These are phyloP conservation scores for Murina feae DNA, from an alignment of 2,113 vertebrate species.

Conservation along the genomic window DNA sequence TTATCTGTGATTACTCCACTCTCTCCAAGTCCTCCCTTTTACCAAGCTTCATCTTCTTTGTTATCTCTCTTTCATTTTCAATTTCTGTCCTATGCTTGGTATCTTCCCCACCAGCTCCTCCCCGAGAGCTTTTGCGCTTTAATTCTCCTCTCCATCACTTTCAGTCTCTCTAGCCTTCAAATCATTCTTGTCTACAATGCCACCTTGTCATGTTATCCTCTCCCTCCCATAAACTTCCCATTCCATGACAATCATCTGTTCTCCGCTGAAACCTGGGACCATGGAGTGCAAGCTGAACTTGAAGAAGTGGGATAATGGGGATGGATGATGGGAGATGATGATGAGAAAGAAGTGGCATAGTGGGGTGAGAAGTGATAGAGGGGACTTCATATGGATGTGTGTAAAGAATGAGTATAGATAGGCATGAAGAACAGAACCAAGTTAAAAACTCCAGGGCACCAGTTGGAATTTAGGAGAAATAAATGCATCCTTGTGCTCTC, in stretches of 20 bases:
- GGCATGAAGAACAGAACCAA: not conserved
- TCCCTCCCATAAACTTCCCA: not conserved
- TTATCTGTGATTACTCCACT: not conserved
- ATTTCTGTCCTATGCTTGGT: fast-evolving
- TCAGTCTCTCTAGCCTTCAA: not conserved
- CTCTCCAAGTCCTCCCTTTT: not conserved
- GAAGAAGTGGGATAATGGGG: not conserved
- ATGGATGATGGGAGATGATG: not conserved
- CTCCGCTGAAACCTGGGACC: not conserved
- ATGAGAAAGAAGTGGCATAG: not conserved
- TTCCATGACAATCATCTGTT: not conserved
- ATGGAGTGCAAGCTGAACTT: not conserved
- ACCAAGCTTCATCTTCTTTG: not conserved
- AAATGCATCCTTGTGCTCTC: not conserved
- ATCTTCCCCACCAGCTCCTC: not conserved
- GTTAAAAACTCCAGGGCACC: not conserved
- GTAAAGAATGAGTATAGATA: not conserved
- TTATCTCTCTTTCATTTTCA: not conserved
- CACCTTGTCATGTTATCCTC: not conserved
- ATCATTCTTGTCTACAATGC: not conserved
- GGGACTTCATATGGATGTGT: not conserved
- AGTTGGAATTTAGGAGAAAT: not conserved
- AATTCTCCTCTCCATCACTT: not conserved
- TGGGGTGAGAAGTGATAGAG: fast-evolving
- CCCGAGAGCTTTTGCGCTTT: not conserved